Evolutionary conservation across 2,888 invertebrate genomes (phyloP), one percentile per base, ranked within the genome.

Genomic region (Lithodes maja): DNA sequence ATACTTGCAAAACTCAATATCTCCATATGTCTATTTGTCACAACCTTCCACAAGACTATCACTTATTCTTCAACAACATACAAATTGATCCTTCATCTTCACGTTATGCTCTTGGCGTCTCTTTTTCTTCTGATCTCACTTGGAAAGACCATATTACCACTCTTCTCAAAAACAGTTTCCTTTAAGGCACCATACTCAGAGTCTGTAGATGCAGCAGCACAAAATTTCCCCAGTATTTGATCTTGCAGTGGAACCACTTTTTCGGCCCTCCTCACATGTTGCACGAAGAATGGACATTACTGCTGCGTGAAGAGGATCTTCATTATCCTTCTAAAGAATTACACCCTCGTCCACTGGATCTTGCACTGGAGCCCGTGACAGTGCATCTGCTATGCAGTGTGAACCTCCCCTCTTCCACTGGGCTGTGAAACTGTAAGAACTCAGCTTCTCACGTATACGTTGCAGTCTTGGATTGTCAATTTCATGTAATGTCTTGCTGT

Each of bases 211-310:
- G 86, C 82, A 61, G 86, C 74, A 61, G 82, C 82, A 15, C 81
- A 75, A 17, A 83, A 52, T 33, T 53, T 83, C 17, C 68, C 17
- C 83, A 83, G 83, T 9, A 52, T 83, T 33, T 53, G 7, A n/a
- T 69, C 54, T 2, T 49, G 68, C 33, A 78, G 54, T 0, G 71
- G 78, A 12, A 5, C 33, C 52, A 71, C 2, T 2, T 49, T n/a
- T 12, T 0, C 2, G 12, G n/a, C 17, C 53, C 52, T 78, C 54
- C 69, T 78, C 78, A 55, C 53, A 9, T 5, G 54, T 54, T n/a
- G 55, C 54, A 54, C 75, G 9, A 9, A 84, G 33, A 9, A 52
- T 9, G 7, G 78, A 7, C 0, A 1, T n/a, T 1, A 3, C 1
- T 15, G 33, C 2, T 7, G 9, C 78, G 1, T 1, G 78, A 3